Base-by-base conservation (phyloP, 2,888 invertebrate species). In the Melanotus villosus region DNA sequence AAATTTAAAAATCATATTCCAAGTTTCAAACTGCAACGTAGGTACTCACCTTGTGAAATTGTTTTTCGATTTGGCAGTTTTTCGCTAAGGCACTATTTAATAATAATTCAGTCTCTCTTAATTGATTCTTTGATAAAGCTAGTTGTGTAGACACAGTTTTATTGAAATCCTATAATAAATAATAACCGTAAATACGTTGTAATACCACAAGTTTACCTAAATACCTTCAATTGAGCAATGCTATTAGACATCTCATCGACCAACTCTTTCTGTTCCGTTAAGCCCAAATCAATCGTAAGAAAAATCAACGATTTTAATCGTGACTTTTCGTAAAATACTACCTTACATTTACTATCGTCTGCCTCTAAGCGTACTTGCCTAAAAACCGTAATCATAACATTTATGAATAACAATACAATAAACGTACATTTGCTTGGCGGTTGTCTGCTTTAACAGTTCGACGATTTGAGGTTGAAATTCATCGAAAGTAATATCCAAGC, bases 221-320 rank as follows among this genome's bases (percentile, higher is more conserved):
- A n/a, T n/a, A 78, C 79, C 76, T 82, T 81, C 21, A 82, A 66
- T 57, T 77, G 73, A 16, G 74, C 65, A 34, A 82, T 76, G 73
- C 79, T 81, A 21, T 67, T 70, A 18, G 80, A 76, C 78, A 84
- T 80, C 74, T 84, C 84, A 12, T 80, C 73, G 38, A 84, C 80
- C 16, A 84, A 78, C 71, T 83, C 83, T 47, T 77, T 79, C 65
- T 83, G 83, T 74, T 82, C 78, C 2, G 84, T 84, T n/a, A 78
- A 47, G 26, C 73, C 71, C 47, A 84, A 72, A 43, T 83, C 83
- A 23, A 84, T 67, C 0, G 80, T 80, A 19, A 84, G 73, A 66
- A 82, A 83, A n/a, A 84, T 78, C 41, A 84, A 75, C 2, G 79
- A 78, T 72, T 84, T 84, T 41, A 84, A 81, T 66, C 80, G 80